phyloP scores from a whole-genome alignment of 1,140 invertebrate species.

The Drosophila murphyi region DNA sequence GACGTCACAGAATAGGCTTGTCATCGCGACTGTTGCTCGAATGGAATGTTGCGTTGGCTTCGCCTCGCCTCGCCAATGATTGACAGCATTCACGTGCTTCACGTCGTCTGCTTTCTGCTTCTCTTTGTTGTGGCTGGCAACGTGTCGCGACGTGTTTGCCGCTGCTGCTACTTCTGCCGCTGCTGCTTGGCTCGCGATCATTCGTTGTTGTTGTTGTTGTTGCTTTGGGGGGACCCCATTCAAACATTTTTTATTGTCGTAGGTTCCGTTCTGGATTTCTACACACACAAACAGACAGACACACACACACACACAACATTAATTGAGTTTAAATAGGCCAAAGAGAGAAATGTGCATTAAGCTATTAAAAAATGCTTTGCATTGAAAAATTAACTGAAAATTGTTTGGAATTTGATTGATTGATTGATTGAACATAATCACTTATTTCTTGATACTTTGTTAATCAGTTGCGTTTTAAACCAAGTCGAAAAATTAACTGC shows the following conservation, averaged over 20 bases:
- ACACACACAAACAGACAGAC: neutral
- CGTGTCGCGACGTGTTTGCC: neutral
- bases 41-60: slow-evolving; percentile 20
- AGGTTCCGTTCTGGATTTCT: slow-evolving; percentile 37
- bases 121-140: slow-evolving; percentile 23
- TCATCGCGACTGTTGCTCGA: slow-evolving; percentile 22
- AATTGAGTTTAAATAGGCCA: slow-evolving; percentile 9
- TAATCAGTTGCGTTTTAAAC: too few species aligned
- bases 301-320: neutral
- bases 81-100: slow-evolving; percentile 81
- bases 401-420: neutral
- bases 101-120: slow-evolving; percentile 48
- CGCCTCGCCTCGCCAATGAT: slow-evolving; percentile 56
- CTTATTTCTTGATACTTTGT: too few species aligned
- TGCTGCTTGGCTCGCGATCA: slow-evolving; percentile 17
- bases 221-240: slow-evolving; percentile 3
- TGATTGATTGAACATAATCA: too few species aligned
- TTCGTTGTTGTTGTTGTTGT: slow-evolving; percentile 15
- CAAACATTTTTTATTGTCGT: slow-evolving; percentile 52
- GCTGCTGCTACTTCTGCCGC: slow-evolving; percentile 4
- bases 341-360: slow-evolving; percentile 2
- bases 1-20: slow-evolving; percentile 63
- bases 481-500: too few species aligned
- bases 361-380: neutral
- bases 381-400: neutral